Base-by-base conservation (phyloP, 2,797 vertebrate species). In the Trachops cirrhosus region DNA sequence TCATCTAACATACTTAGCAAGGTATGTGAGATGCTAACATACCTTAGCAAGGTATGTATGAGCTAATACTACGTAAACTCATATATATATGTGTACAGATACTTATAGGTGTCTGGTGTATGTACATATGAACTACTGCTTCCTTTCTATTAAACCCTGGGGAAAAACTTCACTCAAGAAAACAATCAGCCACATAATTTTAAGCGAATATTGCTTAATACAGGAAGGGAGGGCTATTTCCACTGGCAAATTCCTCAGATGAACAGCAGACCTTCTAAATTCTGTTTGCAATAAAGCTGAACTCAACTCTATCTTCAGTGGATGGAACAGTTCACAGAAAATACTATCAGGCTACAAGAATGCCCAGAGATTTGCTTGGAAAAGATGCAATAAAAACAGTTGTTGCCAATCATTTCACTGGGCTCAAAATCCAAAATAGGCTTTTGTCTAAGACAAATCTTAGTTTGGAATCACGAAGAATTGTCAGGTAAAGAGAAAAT, bases 361-460 rank as follows among this genome's bases (percentile, higher is more conserved):
- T 67, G n/a, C 46, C 29, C 26, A 71, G 73, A 71, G 86, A 86
- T 50, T 18, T 91, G 67, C 16, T 59, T 48, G 87, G 22, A 77
- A 86, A 57, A 85, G 37, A 67, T 2, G 12, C 7, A 64, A 46
- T 39, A 59, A 70, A 57, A 78, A 77, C 32, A 10, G 1, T 6
- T 54, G 7, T 59, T 46, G 24, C 29, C 48, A 37, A 46, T 50
- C 59, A 86, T 29, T 75, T 82, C n/a, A 34, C 18, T 77, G 84
- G 52, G 41, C 73, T 96, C 79, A 64, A 70, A 85, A 44, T 59
- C 83, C 68, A 82, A 54, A 84, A 22, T 0, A 84, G 41, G 32
- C 14, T 87, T 86, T 83, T 80, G 75, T 87, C 80, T 67, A 86
- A 89, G 89, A 46, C 26, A 91, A 59, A 94, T 6, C 70, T 82